Evolutionary conservation across 2,797 vertebrate genomes (phyloP), one percentile per base, ranked within the genome.

Genomic region (Taeniopygia guttata): DNA sequence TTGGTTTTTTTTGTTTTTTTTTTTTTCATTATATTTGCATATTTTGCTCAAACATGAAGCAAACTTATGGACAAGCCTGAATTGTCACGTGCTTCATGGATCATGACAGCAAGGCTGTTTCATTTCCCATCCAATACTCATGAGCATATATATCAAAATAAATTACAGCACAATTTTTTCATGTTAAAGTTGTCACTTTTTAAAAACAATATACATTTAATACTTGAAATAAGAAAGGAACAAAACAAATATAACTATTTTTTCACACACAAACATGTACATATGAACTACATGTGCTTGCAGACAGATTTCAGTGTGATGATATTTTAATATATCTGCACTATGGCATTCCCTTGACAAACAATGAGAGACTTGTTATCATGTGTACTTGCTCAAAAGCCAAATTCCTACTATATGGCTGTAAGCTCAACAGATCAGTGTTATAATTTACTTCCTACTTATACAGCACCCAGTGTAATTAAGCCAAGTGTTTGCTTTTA

Each of bases 141-240:
- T 96, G 56, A 94, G 84, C 90, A 94, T 95, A 96, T 90, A 96
- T 90, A 92, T 80, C 94, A 96, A 95, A 85, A 95, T 74, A 96
- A 97, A 96, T 87, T 94, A 96, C 78, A 97, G 68, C 88, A 95
- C 83, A 55, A 58, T 87, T 91, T 90, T 93, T 89, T 84, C 73
- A 97, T 54, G 56, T 95, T 91, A 94, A 95, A 43, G 51, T 93
- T 94, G 69, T 86, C 93, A 96, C 72, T 68, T 95, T 96, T 97
- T 87, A 84, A 85, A 97, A 97, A 95, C 91, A 96, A 94, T 97
- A 94, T 94, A 97, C 87, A 97, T 96, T 96, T 97, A 96, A 96
- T 89, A 97, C 74, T 95, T 87, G 82, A 95, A 95, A 52, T 96
- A 94, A 91, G 95, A 93, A 95, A 91, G 94, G 74, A 81, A 34